A percentile compares a stretch with the other conserved stretches of the same genome.
Conservation (phyloP, 2,797 vertebrate genomes). For the Dipus sagitta region DNA sequence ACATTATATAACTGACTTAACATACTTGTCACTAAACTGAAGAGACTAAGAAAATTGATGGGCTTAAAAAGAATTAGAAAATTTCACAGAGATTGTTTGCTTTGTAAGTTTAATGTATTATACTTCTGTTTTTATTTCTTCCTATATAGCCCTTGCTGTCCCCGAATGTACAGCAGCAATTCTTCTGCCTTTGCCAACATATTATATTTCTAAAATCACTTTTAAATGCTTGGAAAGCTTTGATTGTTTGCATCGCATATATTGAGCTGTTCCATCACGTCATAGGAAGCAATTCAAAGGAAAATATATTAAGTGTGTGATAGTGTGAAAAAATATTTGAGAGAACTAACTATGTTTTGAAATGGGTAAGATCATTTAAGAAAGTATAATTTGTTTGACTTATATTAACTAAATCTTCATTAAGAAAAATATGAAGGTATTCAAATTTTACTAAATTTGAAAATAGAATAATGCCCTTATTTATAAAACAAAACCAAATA, state of each 20-base stretch:
- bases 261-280: conserved; percentile 22
- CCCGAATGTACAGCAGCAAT: neutral
- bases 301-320: conserved; percentile 63
- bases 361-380: conserved; percentile 61
- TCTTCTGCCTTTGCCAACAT: neutral
- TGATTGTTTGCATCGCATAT: conserved; percentile 12
- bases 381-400: conserved; percentile 56
- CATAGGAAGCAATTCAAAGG: conserved; percentile 56
- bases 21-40: conserved; percentile 47
- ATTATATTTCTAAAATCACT: conserved; percentile 15
- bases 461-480: conserved; percentile 3
- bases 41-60: conserved; percentile 51
- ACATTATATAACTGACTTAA: conserved; percentile 52
- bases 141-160: neutral
- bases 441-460: conserved; percentile 33
- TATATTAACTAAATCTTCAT: conserved; percentile 61
- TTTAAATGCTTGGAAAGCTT: conserved; percentile 22
- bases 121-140: neutral
- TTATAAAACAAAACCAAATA: neutral
- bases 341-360: conserved; percentile 53
- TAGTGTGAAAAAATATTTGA: conserved; percentile 49
- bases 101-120: conserved; percentile 37
- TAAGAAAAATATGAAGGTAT: conserved; percentile 46
- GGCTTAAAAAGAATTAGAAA: conserved; percentile 46
- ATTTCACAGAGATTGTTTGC: conserved; percentile 44